Conservation (phyloP, 2,113 vertebrate genomes). For the Dicentrarchus labrax region DNA sequence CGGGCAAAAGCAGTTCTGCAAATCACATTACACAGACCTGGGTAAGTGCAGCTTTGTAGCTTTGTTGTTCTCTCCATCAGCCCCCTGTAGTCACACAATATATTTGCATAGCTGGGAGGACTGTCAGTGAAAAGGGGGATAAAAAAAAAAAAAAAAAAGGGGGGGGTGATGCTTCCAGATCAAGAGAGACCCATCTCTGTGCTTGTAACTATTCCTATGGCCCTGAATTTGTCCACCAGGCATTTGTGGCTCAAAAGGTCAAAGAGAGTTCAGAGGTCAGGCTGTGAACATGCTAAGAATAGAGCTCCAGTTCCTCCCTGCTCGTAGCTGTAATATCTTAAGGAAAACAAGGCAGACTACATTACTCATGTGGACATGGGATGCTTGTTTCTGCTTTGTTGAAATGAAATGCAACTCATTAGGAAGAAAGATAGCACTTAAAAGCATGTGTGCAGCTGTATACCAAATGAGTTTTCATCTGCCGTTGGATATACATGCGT, state of each 20-base stretch:
- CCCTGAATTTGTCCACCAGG: constrained; percentile 47
- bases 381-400: constrained; percentile 51
- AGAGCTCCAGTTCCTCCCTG: constrained; percentile 32
- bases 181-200: constrained; percentile 46
- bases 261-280: constrained; percentile 67
- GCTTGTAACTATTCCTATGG: constrained; percentile 39
- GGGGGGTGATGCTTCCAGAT: constrained; percentile 54
- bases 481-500: background rate
- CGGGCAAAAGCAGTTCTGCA: constrained; percentile 96
- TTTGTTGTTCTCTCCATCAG: constrained; percentile 60
- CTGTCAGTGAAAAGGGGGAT: constrained; percentile 42
- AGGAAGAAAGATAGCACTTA: constrained; percentile 15
- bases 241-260: constrained; percentile 40
- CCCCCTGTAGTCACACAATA: constrained; percentile 44
- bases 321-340: constrained; percentile 4
- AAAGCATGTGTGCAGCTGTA: constrained; percentile 28
- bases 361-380: constrained; percentile 48
- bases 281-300: constrained; percentile 41
- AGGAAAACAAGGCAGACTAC: constrained; percentile 31
- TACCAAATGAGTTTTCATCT: constrained; percentile 19
- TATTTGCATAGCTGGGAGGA: constrained; percentile 43
- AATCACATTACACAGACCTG: constrained; percentile 99
- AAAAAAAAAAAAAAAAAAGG: background rate
- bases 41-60: constrained; percentile 86
- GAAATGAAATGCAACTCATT: constrained; percentile 45